A percentile compares a stretch with the other conserved stretches of the same genome.
phyloP scores from a whole-genome alignment of 2,113 vertebrate species.

The Cebus imitator region DNA sequence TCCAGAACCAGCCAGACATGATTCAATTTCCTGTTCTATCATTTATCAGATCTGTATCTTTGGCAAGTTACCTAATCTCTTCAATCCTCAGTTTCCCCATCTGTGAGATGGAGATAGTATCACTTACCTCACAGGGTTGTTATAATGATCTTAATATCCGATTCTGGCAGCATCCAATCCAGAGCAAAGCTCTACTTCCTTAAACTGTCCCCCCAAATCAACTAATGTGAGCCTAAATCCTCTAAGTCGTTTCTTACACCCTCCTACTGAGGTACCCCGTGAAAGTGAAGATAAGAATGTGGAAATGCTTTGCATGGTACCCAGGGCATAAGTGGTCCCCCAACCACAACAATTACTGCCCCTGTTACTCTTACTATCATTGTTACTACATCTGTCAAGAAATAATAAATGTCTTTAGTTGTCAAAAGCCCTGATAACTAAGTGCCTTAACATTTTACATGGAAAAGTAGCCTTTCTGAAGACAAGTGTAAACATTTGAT shows the following conservation, averaged over 20 bases:
- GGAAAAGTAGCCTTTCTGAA: slow-evolving; percentile 17
- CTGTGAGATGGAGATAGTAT: not conserved
- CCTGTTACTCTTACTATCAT: not conserved
- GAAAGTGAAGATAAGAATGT: not conserved
- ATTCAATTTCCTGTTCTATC: not conserved
- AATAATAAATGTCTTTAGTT: not conserved
- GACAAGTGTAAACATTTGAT: not conserved
- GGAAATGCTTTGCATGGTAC: not conserved
- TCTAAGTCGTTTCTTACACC: not conserved
- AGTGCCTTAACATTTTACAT: not conserved
- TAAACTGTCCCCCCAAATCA: not conserved
- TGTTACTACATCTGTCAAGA: not conserved
- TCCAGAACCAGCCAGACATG: not conserved
- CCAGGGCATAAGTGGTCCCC: not conserved
- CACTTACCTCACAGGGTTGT: not conserved
- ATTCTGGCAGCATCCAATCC: not conserved
- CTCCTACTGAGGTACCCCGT: not conserved
- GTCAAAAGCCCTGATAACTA: not conserved
- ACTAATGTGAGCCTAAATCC: not conserved
- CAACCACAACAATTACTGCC: not conserved
- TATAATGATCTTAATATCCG: not conserved
- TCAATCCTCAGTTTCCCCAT: not conserved
- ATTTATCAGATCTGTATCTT: slow-evolving; percentile 7
- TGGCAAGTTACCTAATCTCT: not conserved
- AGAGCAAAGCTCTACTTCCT: not conserved